Evolutionary conservation across 2,888 invertebrate species (phyloP), one percentile per base, ranked within the genome.

Genomic region (Nephrotoma flavescens): DNA sequence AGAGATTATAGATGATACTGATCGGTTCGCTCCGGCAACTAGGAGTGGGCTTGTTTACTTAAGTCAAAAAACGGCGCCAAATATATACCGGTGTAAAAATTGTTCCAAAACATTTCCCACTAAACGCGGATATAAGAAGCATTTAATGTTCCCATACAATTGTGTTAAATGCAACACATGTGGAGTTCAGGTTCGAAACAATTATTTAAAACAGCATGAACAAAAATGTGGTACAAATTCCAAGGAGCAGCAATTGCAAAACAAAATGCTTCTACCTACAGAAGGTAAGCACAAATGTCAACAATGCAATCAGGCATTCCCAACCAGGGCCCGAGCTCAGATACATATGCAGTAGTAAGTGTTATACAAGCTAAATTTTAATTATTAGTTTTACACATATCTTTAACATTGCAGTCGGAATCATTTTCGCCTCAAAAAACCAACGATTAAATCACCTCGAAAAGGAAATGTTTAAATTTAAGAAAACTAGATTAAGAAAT

Each of bases 41-140:
- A 15, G 42, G 15, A 84, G 42, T 11, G 71, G 19, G 19, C 19
- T 19, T 19, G 19, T 19, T 19, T 9, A 2, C 19, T 19, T 19
- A 19, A 71, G 9, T 71, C 71, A 7, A 71, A 71, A 71, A 71
- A 71, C 0, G 52, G 15, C 6, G 52, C 9, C 5, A 12, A 41
- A 15, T 41, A 12, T 2, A 2, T 84, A 7, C 71, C 31, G 0
- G 4, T 71, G 9, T 71, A 88, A 88, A 2, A 89, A 89, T 85
- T 91, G 91, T 84, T 89, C 89, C 83, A 90, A 90, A 11, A 90
- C 90, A 87, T 91, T 90, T 83, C 90, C 90, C 87, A 90, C 90
- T 0, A 90, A 90, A 88, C 19, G 90, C 90, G 0, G 90, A 91
- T 88, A 88, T 90, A 6, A 90, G 90, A 86, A 89, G 91, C 0